Conservation (phyloP, 2,113 vertebrate species). For the Oryctolagus cuniculus region mOryCun1.1 NC_091441.1:105679501-105680000, state of each 20-base stretch:
- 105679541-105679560: too few species aligned
- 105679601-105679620: too few species aligned
- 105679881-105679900: fast-evolving
- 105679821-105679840: neutral
- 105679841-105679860: neutral
- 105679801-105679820: neutral
- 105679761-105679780: neutral
- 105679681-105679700: too few species aligned
- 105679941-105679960: neutral
- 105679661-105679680: too few species aligned
- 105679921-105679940: fast-evolving
- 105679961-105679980: fast-evolving
- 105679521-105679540: too few species aligned
- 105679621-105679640: too few species aligned
- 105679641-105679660: too few species aligned
- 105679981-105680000: neutral
- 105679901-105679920: fast-evolving
- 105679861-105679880: neutral
- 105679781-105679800: neutral
- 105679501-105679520: too few species aligned
- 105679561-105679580: too few species aligned
- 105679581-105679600: too few species aligned
- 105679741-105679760: too few species aligned
- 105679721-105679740: fast-evolving
- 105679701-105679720: neutral